phyloP scores from a whole-genome alignment of 2,797 vertebrate species.

The Oreochromis grahami region DNA sequence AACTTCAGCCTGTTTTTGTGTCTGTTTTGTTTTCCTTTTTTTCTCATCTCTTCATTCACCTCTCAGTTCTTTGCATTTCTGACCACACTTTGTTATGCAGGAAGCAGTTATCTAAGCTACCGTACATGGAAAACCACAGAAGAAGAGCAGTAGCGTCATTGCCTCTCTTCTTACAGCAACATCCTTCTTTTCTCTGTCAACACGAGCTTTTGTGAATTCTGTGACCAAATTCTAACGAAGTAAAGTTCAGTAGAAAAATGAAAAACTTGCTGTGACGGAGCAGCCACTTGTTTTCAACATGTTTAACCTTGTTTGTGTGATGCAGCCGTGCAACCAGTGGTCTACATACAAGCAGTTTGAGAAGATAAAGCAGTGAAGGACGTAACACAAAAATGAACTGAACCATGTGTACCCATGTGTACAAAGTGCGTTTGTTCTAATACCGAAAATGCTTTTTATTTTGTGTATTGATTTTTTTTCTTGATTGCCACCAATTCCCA shows the following conservation, averaged over 20 bases:
- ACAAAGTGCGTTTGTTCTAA: background rate
- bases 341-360: background rate
- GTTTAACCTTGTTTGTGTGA: background rate
- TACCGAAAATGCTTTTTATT: background rate
- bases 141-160: conserved; percentile 24
- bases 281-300: background rate
- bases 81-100: conserved; percentile 85
- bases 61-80: conserved; percentile 71
- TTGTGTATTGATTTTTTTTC: background rate
- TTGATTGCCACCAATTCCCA: accelerated
- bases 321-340: background rate
- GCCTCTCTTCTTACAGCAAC: background rate
- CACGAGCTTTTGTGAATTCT: background rate
- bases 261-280: background rate
- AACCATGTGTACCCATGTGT: background rate
- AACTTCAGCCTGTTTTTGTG: background rate
- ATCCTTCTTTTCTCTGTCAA: background rate
- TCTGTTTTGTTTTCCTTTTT: background rate
- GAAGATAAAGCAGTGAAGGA: background rate
- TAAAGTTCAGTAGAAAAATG: background rate
- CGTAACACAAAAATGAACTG: background rate
- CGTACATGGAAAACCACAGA: conserved; percentile 78
- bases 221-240: background rate
- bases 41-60: background rate
- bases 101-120: conserved; percentile 85